Conservation (phyloP, 2,888 invertebrate genomes). For the Rhagium mordax region DNA sequence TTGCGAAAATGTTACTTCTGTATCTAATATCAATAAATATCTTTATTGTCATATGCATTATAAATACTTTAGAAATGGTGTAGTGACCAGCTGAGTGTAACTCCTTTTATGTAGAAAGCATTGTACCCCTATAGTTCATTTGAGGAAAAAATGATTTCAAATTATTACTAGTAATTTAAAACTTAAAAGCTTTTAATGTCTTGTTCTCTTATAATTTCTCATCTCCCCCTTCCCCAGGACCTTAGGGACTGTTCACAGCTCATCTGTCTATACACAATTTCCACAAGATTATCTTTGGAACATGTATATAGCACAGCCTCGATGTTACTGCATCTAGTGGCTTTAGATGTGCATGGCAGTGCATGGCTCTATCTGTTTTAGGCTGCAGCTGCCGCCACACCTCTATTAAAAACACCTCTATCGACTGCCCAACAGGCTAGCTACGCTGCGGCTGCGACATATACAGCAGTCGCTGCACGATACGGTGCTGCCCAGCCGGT, state of each 20-base stretch:
- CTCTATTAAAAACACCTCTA: slow-evolving; percentile 87
- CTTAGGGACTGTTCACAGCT: not conserved
- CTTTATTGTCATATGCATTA: too few relatives aligned
- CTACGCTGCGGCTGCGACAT: slow-evolving; percentile 88
- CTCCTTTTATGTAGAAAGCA: too few relatives aligned
- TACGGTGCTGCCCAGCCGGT: slow-evolving; percentile 78
- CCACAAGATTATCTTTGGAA: slow-evolving; percentile 3
- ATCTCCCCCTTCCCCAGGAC: too few relatives aligned
- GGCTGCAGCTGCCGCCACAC: slow-evolving; percentile 78
- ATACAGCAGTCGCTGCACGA: slow-evolving; percentile 77
- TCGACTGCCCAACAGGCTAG: slow-evolving; percentile 89
- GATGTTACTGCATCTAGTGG: slow-evolving; percentile 51
- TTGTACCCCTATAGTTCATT: too few relatives aligned
- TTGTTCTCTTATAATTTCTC: not conserved
- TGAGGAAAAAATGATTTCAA: too few relatives aligned
- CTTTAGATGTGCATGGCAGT: slow-evolving; percentile 69
- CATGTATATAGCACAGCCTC: slow-evolving; percentile 47
- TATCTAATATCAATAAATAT: too few relatives aligned
- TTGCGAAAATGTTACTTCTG: too few relatives aligned
- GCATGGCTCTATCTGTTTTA: slow-evolving; percentile 66
- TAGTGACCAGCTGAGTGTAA: too few relatives aligned
- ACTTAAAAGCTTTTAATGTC: not conserved
- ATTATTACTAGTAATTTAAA: not conserved
- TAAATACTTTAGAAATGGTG: too few relatives aligned
- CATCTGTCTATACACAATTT: slow-evolving; percentile 4